phyloP scores from a whole-genome alignment of 2,888 invertebrate species.

The Caenorhabditis sp. region DNA sequence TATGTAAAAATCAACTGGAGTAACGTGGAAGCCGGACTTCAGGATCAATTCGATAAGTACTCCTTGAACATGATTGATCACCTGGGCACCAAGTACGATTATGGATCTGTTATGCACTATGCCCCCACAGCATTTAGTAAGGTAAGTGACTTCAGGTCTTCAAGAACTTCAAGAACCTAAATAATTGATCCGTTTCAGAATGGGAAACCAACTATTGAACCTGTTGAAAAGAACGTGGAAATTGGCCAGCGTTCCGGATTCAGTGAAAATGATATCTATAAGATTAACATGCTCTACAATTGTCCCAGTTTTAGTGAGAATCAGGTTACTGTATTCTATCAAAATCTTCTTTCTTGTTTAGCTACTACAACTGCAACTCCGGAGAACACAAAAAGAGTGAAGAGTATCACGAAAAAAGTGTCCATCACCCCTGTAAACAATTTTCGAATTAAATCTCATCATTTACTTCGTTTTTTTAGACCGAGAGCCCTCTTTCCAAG shows the following conservation, averaged over 20 bases:
- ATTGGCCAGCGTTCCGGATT: conserved; percentile 78
- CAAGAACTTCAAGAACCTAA: background rate
- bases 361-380: conserved; percentile 32
- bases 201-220: conserved; percentile 76
- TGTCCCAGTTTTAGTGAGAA: conserved; percentile 68
- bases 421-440: conserved; percentile 15
- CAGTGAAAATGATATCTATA: conserved; percentile 77
- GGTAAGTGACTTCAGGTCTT: too few relatives aligned
- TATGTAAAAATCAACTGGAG: conserved; percentile 78
- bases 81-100: conserved; percentile 80
- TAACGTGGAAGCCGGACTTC: conserved; percentile 77
- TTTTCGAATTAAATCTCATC: background rate
- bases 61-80: conserved; percentile 78
- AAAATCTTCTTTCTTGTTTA: background rate
- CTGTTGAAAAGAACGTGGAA: conserved; percentile 70
- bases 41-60: conserved; percentile 79
- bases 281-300: conserved; percentile 79
- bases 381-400: conserved; percentile 45
- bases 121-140: conserved; percentile 81
- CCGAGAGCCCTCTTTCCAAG: conserved; percentile 33
- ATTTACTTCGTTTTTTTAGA: conserved; percentile 6
- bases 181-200: conserved; percentile 57
- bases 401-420: conserved; percentile 58
- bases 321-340: background rate
- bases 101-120: conserved; percentile 81